Evolutionary conservation across 2,797 vertebrate genomes (phyloP), one percentile per base, ranked within the genome.

Genomic region (Sebastiscus albofasciatus): DNA sequence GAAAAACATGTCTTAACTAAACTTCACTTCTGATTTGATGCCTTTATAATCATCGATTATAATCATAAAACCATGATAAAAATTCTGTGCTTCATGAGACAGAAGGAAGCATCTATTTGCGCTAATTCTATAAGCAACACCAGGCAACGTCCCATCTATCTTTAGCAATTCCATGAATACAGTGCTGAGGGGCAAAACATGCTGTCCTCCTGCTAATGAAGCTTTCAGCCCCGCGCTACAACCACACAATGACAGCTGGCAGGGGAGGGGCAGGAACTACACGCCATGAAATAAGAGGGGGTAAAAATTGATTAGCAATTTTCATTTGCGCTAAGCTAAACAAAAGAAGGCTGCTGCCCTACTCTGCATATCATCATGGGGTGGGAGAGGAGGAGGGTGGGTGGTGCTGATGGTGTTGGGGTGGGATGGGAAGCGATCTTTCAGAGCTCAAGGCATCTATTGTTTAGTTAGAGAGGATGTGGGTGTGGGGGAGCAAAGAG

Each of bases 191-290:
- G 97, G 97, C 96, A 95, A 97, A 95, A 96, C 97, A 95, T 96
- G 96, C 96, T 90, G 94, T 94, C 93, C 92, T 96, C 97, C 94
- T 93, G 95, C 96, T 97, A 97, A 99, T 97, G 97, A 98, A 98
- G 97, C 97, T 97, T 97, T 97, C 96, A 97, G 96, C 96, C 95
- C 97, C 93, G 96, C 96, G 95, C 96, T 96, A 96, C 97, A 97
- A 97, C 97, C 96, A 97, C 96, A 97, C 97, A 97, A 97, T 97
- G 97, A 97, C 96, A 97, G 97, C 97, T 97, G 97, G 97, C 96
- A 95, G 97, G 96, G 97, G 96, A 96, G 95, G 97, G 96, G 90
- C 95, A 96, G 96, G 96, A 98, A 97, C 96, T 96, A 98, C 95
- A 96, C 87, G 95, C 94, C 96, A 97, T 97, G 97, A 97, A 97